Evolutionary conservation across 2,888 invertebrate genomes (phyloP).

Genomic region (Schizaphis graminum): DNA sequence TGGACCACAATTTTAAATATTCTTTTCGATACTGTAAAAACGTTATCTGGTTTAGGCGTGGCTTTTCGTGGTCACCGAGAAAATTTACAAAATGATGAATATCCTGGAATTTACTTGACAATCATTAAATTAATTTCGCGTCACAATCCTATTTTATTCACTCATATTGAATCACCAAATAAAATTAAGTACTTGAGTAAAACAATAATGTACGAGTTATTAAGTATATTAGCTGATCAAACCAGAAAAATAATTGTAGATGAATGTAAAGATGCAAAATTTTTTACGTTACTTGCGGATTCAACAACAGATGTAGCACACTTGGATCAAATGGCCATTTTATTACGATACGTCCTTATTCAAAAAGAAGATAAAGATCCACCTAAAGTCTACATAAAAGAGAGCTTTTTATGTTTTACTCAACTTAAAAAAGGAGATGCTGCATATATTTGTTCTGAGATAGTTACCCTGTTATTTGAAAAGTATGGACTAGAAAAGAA

Average conservation of each 20-base stretch:
- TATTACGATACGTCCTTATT: conserved; percentile 10
- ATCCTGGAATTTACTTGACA: conserved; percentile 46
- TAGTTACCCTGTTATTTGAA: conserved; percentile 3
- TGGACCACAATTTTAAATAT: conserved; percentile 32
- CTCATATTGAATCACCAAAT: conserved; percentile 33
- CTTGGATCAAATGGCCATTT: conserved; percentile 32
- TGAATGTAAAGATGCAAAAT: conserved; percentile 48
- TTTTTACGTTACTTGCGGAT: conserved; percentile 40
- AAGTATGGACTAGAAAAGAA: conserved; percentile 36
- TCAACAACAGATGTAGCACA: conserved; percentile 37
- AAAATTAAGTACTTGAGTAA: conserved; percentile 51
- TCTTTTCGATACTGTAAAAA: conserved; percentile 54
- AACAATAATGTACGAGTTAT: conserved; percentile 41
- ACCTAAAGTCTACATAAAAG: conserved; percentile 11
- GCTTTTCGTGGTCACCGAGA: conserved; percentile 53
- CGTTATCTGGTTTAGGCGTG: conserved; percentile 22
- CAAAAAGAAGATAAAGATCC: background rate
- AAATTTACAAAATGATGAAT: conserved; percentile 37
- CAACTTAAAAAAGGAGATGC: conserved; percentile 29
- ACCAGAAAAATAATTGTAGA: conserved; percentile 40
- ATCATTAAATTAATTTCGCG: conserved; percentile 49
- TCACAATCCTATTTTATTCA: conserved; percentile 42
- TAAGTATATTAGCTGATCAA: conserved; percentile 32
- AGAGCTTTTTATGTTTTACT: conserved; percentile 13
- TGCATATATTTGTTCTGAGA: background rate